Percentiles rank a stretch among this genome's conserved stretches.
Evolutionary conservation across 2,888 invertebrate genomes (phyloP).

Genomic region (Drosophila meridiana): DNA sequence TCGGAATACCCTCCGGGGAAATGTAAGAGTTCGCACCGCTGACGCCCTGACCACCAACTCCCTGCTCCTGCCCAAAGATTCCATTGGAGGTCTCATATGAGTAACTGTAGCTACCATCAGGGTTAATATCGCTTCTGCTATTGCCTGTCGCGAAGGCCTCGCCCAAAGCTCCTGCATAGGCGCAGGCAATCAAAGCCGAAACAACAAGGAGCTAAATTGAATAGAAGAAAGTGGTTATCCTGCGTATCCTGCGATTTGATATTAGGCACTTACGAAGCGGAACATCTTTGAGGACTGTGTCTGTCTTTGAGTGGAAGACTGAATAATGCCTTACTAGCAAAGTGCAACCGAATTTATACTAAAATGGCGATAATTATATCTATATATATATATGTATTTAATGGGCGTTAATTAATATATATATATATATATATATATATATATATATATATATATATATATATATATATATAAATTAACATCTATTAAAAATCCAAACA

Average conservation of each 20-base stretch:
- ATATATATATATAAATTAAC: conserved; percentile 15
- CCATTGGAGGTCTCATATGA: conserved; percentile 87
- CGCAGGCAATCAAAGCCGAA: conserved; percentile 60
- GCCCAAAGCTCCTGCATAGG: conserved; percentile 38
- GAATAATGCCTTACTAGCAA: not conserved
- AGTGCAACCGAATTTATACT: not conserved
- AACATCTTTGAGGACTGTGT: conserved; percentile 57
- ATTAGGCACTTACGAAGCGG: conserved; percentile 70
- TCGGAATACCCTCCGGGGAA: conserved; percentile 79
- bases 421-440: conserved; percentile 8
- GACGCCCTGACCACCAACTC: conserved; percentile 86
- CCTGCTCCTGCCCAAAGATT: conserved; percentile 86
- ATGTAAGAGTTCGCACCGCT: conserved; percentile 68
- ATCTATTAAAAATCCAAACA: not conserved
- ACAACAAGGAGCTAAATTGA: conserved; percentile 58
- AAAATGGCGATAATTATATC: not conserved
- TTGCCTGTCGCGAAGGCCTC: conserved; percentile 57
- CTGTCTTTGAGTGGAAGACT: conserved; percentile 23
- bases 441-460: conserved; percentile 10
- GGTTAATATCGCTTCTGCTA: conserved; percentile 52
- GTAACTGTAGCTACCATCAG: conserved; percentile 85
- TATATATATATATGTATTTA: no score
- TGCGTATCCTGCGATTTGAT: no score
- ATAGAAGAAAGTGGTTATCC: not conserved
- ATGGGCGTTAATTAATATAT: not conserved